Base-by-base conservation (phyloP, 2,888 invertebrate species). In the Dasypogon diadema region DNA sequence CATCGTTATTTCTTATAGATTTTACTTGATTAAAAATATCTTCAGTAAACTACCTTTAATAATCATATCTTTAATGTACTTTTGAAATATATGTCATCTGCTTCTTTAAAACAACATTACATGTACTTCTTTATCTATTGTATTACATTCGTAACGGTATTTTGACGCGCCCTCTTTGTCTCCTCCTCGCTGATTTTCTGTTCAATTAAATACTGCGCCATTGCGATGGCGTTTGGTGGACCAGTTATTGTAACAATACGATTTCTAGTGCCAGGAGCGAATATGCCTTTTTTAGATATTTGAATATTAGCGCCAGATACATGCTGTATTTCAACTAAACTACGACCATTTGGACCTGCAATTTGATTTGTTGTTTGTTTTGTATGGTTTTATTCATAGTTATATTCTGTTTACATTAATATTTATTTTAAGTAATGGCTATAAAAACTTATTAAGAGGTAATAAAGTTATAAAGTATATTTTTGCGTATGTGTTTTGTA, bases 231-330 rank as follows among this genome's bases (percentile, higher is more conserved):
- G 87, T 91, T 92, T 84, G 92, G 91, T 84, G 92, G 91, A 87
- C 98, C 98, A 83, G 94, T 93, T 88, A 98, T 97, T 87, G 97
- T 96, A 81, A 98, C 98, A 88, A 97, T 95, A 85, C 98, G 93
- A 90, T 98, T 97, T 87, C 97, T 93, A 81, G 97, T 98, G 87
- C 97, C 97, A 81, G 98, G 97, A 83, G 96, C 95, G 90, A 96
- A 98, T 84, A 95, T 95, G 87, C 97, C 97, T 89, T 98, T 98
- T 91, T 98, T 98, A 82, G 97, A 97, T 89, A 98, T 98, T 90
- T 98, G 97, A 88, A 98, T 97, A 89, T 94, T 97, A 87, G 98
- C 97, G 87, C 97, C 97, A 85, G 96, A 97, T 88, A 93, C 91
- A 89, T 97, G 96, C 89, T 98, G 98, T 88, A 98, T 96, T 90